These are phyloP conservation scores for Acanthiza pusilla DNA, from an alignment of 2,797 vertebrate species.

Conservation along the genomic window DNA sequence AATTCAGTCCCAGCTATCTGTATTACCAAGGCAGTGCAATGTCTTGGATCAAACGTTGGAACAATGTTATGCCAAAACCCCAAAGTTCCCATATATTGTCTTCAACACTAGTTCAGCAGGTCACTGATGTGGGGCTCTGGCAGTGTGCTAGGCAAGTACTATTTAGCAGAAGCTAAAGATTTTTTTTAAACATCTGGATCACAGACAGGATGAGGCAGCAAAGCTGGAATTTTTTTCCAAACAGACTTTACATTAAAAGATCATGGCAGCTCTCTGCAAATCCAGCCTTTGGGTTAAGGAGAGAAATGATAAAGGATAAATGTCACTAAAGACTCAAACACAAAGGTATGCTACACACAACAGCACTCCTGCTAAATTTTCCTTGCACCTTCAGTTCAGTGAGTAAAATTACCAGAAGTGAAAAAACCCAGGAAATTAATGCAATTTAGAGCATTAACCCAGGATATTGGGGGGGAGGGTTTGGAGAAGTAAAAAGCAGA, in stretches of 20 bases:
- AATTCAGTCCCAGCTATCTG: background rate
- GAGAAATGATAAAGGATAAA: background rate
- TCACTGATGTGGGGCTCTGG: background rate
- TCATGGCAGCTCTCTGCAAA: background rate
- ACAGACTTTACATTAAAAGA: background rate
- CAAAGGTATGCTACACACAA: background rate
- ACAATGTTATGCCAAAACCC: background rate
- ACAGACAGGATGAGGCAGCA: background rate
- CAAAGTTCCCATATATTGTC: background rate
- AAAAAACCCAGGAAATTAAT: background rate
- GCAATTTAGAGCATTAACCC: background rate
- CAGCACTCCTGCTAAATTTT: background rate
- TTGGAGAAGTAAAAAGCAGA: background rate
- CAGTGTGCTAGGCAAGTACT: background rate
- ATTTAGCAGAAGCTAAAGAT: background rate
- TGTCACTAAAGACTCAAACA: background rate
- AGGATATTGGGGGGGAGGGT: background rate
- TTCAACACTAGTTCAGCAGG: background rate
- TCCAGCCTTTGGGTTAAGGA: background rate
- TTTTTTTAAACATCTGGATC: background rate
- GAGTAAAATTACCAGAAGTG: background rate
- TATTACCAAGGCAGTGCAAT: background rate
- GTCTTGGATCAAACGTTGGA: rapidly evolving
- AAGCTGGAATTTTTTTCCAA: background rate
- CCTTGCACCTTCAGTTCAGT: background rate